A percentile compares a stretch with the other conserved stretches of the same genome.
Conservation (phyloP, 2,888 invertebrate species). For the Drosophila incognita region DNA sequence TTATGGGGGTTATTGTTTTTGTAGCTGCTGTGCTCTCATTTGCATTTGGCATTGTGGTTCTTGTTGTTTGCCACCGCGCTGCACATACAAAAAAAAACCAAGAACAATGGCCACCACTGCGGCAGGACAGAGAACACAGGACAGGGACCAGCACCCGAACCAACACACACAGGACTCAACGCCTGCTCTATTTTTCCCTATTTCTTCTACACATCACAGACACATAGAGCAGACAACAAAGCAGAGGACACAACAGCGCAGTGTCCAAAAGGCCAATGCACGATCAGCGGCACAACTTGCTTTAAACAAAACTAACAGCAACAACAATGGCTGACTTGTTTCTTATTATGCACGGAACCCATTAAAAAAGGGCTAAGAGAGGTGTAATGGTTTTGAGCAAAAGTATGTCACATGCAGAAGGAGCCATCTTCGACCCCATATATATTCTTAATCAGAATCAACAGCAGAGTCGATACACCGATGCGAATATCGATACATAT, state of each 20-base stretch:
- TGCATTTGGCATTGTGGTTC: constrained; percentile 63
- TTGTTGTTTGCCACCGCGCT: constrained; percentile 30
- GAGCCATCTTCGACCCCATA: neutral
- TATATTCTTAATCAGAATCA: neutral
- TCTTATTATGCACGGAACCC: neutral
- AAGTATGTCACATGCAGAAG: neutral
- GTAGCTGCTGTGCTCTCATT: constrained; percentile 62
- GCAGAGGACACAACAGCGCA: constrained; percentile 24
- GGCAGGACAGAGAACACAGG: constrained; percentile 24
- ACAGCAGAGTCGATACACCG: neutral
- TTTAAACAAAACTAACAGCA: constrained; percentile 28
- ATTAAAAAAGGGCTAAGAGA: neutral
- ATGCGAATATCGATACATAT: neutral
- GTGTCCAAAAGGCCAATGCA: constrained; percentile 61
- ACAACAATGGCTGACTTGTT: constrained; percentile 4
- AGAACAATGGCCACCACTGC: constrained; percentile 60
- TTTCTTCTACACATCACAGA: constrained; percentile 2
- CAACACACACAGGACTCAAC: constrained; percentile 33
- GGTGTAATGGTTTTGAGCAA: neutral
- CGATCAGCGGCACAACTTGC: constrained; percentile 59
- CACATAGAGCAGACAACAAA: constrained; percentile 29
- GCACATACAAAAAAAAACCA: constrained; percentile 39
- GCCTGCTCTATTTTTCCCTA: constrained; percentile 52
- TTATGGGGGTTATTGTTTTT: constrained; percentile 18
- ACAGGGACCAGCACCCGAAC: constrained; percentile 14